Percentiles rank a stretch among this genome's conserved stretches.
These are phyloP conservation scores for Hydropsyche betteni DNA, from an alignment of 2,888 invertebrate species.

Conservation along the genomic window DNA sequence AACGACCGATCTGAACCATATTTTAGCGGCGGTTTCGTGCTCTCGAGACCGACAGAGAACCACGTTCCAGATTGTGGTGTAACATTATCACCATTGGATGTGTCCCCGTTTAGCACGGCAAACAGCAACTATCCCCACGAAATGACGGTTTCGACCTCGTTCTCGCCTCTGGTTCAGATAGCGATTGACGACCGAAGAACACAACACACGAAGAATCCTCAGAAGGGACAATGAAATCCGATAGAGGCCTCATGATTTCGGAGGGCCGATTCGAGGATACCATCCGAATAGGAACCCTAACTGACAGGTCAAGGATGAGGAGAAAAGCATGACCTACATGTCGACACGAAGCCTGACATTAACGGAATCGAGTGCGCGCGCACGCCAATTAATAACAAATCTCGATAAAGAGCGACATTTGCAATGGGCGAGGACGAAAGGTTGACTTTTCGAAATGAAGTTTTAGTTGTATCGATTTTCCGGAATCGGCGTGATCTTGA, in stretches of 20 bases:
- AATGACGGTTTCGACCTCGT: constrained; percentile 40
- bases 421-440: background rate
- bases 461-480: background rate
- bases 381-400: background rate
- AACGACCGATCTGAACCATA: too few species aligned
- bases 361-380: background rate
- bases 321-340: constrained; percentile 17
- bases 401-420: background rate
- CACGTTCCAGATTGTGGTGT: constrained; percentile 31
- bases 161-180: constrained; percentile 28
- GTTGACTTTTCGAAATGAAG: background rate
- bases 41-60: constrained; percentile 5
- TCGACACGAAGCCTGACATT: background rate
- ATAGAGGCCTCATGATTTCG: too few species aligned
- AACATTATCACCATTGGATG: constrained; percentile 38
- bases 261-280: background rate
- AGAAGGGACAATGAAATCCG: too few species aligned
- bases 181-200: constrained; percentile 20
- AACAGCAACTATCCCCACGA: constrained; percentile 31
- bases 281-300: background rate
- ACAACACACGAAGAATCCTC: too few species aligned
- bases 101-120: constrained; percentile 31
- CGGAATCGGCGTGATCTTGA: constrained; percentile 30
- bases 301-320: constrained; percentile 27
- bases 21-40: background rate